Evolutionary conservation across 2,888 invertebrate species (phyloP), one percentile per base, ranked within the genome.

Genomic region (Eristalis pertinax): DNA sequence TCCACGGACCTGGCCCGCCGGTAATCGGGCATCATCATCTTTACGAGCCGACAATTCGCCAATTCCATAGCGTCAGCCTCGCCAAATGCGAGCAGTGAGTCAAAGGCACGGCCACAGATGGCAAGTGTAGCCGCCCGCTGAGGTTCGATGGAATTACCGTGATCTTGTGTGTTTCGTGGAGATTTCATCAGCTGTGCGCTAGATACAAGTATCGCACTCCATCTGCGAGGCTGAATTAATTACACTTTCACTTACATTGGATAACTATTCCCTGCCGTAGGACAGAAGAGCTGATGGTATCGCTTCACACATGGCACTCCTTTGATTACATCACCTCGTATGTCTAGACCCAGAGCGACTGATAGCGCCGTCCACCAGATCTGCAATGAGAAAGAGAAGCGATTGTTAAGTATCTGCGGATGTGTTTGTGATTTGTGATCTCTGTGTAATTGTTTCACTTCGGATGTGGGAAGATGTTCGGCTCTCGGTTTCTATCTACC

Each of bases 241-340:
- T 64, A 56, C 35, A 70, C 60, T 70, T 72, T 65, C 75, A 95
- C 96, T 96, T 94, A 98, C 98, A 97, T 95, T 90, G 98, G 98
- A 94, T 98, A 98, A 85, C 96, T 96, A 92, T 96, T 97, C 89
- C 98, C 98, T 86, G 98, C 97, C 41, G 97, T 97, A 43, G 98
- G 97, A 93, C 98, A 98, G 93, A 97, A 98, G 80, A 98, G 94
- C 93, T 98, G 98, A 93, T 97, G 97, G 93, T 97, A 96, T 90
- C 96, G 95, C 93, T 97, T 97, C 91, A 98, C 97, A 93, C 98
- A 98, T 83, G 98, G 98, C 90, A 97, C 96, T 89, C 98, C 98
- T 92, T 96, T 95, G 91, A 98, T 96, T 89, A 97, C 95, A 93
- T 98, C 97, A 83, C 97, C 98, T 90, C 97, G 95, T 82, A 97